Evolutionary conservation across 2,888 invertebrate species (phyloP).

Genomic region (Adelphocoris suturalis): DNA sequence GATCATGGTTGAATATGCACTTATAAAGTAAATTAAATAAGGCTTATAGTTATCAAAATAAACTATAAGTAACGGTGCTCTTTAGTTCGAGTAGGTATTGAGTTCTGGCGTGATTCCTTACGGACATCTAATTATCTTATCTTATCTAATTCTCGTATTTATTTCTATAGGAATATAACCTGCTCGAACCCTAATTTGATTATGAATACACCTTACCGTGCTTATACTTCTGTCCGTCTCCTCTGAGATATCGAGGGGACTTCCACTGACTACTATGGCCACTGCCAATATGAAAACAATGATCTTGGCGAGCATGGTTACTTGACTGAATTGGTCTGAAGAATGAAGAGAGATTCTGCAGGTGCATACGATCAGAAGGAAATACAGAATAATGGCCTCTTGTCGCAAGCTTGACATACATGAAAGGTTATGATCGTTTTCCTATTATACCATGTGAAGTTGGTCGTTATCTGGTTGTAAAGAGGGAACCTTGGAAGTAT

Average conservation of each 20-base stretch:
- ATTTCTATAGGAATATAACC: too few relatives aligned
- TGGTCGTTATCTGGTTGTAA: slow-evolving; percentile 17
- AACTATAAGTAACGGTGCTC: too few relatives aligned
- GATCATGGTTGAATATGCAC: too few relatives aligned
- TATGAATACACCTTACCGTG: background rate
- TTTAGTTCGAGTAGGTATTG: too few relatives aligned
- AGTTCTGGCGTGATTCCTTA: too few relatives aligned
- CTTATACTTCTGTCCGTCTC: background rate
- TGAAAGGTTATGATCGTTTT: background rate
- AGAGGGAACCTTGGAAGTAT: background rate
- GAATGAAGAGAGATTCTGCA: background rate
- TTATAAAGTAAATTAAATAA: too few relatives aligned
- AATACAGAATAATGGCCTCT: background rate
- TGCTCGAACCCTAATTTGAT: too few relatives aligned
- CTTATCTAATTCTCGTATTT: too few relatives aligned
- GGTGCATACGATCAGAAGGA: background rate
- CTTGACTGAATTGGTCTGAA: background rate
- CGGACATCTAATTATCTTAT: too few relatives aligned
- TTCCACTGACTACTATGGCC: background rate
- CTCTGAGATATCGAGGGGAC: background rate
- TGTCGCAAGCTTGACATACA: background rate
- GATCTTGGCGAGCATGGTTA: background rate
- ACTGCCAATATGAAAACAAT: background rate
- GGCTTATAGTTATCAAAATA: too few relatives aligned
- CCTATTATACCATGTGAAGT: background rate